Conservation (phyloP, 92 coral and sea anemone genomes). For the Blastomussa wellsi region DNA sequence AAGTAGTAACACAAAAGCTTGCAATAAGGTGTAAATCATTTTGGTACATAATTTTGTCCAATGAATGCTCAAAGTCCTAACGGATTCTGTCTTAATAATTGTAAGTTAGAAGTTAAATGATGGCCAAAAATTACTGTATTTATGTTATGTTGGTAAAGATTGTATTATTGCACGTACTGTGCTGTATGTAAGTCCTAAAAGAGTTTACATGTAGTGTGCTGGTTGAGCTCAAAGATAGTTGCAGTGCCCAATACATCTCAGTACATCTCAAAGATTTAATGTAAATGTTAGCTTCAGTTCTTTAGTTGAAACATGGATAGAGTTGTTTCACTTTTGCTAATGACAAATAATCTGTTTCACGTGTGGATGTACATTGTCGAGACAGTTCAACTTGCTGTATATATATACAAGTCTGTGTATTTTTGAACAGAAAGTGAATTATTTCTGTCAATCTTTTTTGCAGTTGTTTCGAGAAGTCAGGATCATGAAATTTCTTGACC, state of each 20-base stretch:
- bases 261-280: not conserved
- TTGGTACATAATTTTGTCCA: too few species aligned
- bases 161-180: not conserved
- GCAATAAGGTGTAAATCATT: too few species aligned
- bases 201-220: not conserved
- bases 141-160: not conserved
- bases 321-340: too few species aligned
- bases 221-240: not conserved
- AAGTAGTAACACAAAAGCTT: too few species aligned
- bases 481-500: constrained; percentile 98
- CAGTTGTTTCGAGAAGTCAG: constrained; percentile 99
- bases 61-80: too few species aligned
- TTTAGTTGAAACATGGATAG: not conserved
- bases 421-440: not conserved
- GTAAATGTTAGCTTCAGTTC: not conserved
- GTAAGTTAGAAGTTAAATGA: too few species aligned
- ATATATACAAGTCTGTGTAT: not conserved
- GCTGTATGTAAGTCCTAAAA: not conserved
- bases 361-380: not conserved
- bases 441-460: constrained; percentile 13
- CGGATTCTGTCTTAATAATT: too few species aligned
- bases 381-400: not conserved
- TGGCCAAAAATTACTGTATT: not conserved
- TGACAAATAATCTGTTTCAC: not conserved
- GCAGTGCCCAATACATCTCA: too few species aligned